Base-by-base conservation (phyloP, 2,888 invertebrate genomes). In the Papilio gigon region DNA sequence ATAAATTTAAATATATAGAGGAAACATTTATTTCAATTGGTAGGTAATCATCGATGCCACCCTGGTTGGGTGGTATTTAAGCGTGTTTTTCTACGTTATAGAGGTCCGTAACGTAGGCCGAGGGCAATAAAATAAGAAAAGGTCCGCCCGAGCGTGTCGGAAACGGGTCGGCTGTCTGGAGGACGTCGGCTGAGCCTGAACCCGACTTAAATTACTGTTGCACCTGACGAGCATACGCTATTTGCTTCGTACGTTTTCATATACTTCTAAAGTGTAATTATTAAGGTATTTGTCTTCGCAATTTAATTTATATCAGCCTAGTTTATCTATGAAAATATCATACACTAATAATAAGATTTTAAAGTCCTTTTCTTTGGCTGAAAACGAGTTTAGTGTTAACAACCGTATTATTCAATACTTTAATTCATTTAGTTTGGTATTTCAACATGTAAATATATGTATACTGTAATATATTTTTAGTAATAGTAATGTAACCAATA, bases 221-320 rank as follows among this genome's bases (percentile, higher is more conserved):
- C 86, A 88, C 87, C 88, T 88, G 89, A 85, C 85, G 74, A 78
- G 85, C 80, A 78, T 83, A 81, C 80, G 74, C 74, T 76, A 67
- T 62, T 71, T 70, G 71, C 67, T 71, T 72, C 67, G 35, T 71
- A 35, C 56, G 42, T 25, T 67, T 56, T 60, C 56, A 65, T 44
- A 42, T 67, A 67, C 53, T 22, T 56, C 56, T 25, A 62, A 37
- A 47, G 60, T 22, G 59, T 59, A 58, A 40, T 63, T 25, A 37
- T 59, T 30, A 47, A 20, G 33, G 11, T 37, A 37, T 50, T 35
- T 9, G 12, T 44, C 25, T 25, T 35, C 11, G 9, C n/a, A 65
- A 44, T 22, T 53, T 30, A 65, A 30, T 44, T 62, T 17, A n/a
- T n/a, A n/a, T n/a, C n/a, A n/a, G n/a, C n/a, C n/a, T n/a, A n/a